Evolutionary conservation across 2,888 invertebrate species (phyloP), one percentile per base, ranked within the genome.

Genomic region (Cryptocephalus primarius): DNA sequence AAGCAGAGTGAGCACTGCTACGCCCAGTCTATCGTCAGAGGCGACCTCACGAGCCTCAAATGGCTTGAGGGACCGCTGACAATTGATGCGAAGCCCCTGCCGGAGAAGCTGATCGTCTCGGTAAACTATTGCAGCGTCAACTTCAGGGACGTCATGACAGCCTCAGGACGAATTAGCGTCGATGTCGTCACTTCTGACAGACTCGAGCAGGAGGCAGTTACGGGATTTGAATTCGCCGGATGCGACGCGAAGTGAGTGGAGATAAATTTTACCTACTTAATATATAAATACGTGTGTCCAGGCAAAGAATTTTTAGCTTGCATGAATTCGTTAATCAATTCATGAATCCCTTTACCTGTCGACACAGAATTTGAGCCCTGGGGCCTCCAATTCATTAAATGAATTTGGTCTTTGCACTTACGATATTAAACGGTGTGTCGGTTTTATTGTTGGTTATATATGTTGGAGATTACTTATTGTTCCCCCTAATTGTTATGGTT

Each of bases 61-160:
- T 92, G 91, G 91, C 69, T 92, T 8, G 83, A 93, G 67, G 86
- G 86, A 1, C 72, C 76, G 0, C 59, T 76, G 22, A 40, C 46
- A 8, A 43, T 10, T 4, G 42, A 56, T 9, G 48, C 47, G 9
- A 9, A 32, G 9, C 14, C 55, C 9, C 48, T 63, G n/a, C 47
- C 49, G 1, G 59, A 61, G 42, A 47, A 52, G 42, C 10, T 41
- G 33, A 32, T 58, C 8, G 45, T 48, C n/a, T 41, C 22, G 56
- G 48, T 54, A 8, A 77, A 83, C 59, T 91, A 86, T 63, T 72
- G 89, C 0, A 79, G 92, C 0, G 67, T 96, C 10, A 97, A 96
- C 72, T 96, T 95, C 80, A 82, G 90, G 61, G 96, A 96, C 67
- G 75, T 96, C 0, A 95, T 96, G 96, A 75, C 90, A 1, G 90